Conservation (phyloP, 2,797 vertebrate species). For the Tauraco hartlaubi region DNA sequence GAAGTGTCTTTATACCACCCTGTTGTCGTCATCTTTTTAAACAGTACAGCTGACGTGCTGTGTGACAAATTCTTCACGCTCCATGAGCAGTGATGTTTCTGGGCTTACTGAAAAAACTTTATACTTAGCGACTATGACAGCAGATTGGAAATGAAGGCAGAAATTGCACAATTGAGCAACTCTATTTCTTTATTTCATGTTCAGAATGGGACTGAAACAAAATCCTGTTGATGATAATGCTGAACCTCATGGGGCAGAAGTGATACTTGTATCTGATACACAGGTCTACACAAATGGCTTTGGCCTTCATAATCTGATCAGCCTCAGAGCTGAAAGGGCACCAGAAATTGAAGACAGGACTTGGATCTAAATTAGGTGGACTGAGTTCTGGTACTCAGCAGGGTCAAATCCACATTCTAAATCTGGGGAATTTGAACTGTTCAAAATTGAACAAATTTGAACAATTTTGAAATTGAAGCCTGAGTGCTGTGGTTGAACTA, state of each 20-base stretch:
- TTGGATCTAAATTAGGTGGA: background rate
- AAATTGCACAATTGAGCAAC: background rate
- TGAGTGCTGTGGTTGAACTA: background rate
- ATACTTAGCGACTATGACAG: background rate
- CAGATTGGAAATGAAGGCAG: background rate
- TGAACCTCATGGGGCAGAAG: background rate
- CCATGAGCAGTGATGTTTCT: background rate
- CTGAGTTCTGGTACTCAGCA: background rate
- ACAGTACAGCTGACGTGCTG: background rate
- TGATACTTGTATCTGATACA: background rate
- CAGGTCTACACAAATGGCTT: background rate
- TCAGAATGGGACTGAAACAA: constrained; percentile 56
- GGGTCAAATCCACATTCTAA: background rate
- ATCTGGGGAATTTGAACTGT: background rate
- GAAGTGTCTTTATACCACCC: background rate
- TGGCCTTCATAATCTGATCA: background rate
- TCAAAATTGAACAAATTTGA: too few species aligned
- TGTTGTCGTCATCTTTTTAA: background rate
- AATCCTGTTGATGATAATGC: background rate
- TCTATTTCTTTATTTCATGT: background rate
- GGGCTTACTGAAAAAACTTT: background rate
- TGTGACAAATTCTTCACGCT: background rate
- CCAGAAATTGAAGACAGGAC: background rate
- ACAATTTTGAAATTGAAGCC: too few species aligned
- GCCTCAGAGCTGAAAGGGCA: background rate